Evolutionary conservation across 2,797 vertebrate genomes (phyloP).

Genomic region (Bradypodion pumilum): DNA sequence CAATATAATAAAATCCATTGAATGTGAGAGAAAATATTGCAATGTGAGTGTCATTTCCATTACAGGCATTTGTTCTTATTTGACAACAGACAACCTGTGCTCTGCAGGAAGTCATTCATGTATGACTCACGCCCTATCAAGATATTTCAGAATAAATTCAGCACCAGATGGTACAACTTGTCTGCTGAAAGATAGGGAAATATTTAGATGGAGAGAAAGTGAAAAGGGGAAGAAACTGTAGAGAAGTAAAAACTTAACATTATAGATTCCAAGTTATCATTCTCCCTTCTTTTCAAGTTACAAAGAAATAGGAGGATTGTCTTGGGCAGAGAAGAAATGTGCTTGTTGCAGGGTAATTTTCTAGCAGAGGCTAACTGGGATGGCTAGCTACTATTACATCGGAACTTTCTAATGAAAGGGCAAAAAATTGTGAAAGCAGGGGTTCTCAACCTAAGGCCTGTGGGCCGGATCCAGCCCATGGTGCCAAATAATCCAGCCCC

Average conservation of each 20-base stretch:
- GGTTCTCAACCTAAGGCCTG: too few relatives aligned
- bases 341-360: too few relatives aligned
- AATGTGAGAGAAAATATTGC: background rate
- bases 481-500: too few relatives aligned
- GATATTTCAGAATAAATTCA: background rate
- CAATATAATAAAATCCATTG: background rate
- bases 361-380: too few relatives aligned
- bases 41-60: background rate
- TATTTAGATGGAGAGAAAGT: background rate
- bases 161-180: conserved; percentile 9
- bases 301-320: background rate
- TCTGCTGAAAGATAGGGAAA: background rate
- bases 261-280: background rate
- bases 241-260: too few relatives aligned
- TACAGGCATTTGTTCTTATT: conserved; percentile 10
- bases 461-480: too few relatives aligned
- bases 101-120: background rate
- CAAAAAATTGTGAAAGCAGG: too few relatives aligned
- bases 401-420: too few relatives aligned
- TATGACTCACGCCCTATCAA: background rate
- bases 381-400: too few relatives aligned
- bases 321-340: background rate
- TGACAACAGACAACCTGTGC: conserved; percentile 10
- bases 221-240: background rate
- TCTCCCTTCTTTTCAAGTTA: background rate